phyloP scores from a whole-genome alignment of 2,797 vertebrate genomes.

The Podarcis lilfordi region DNA sequence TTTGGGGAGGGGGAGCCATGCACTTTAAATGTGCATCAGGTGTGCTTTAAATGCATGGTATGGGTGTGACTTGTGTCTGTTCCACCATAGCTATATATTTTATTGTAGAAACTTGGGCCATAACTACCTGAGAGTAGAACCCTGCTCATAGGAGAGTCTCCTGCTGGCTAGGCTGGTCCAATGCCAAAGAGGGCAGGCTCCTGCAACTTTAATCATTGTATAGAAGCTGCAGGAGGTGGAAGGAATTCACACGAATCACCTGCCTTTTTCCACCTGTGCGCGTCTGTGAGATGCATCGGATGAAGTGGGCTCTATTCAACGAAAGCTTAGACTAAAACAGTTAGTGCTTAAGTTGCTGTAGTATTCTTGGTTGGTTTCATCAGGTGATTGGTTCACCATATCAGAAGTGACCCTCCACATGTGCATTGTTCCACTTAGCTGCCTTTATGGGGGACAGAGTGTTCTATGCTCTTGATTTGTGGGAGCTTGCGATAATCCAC shows the following conservation, averaged over 20 bases:
- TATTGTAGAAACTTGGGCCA: background rate
- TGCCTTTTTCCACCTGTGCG: background rate
- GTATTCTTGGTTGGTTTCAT: background rate
- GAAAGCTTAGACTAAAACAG: background rate
- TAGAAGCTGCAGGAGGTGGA: too few relatives aligned
- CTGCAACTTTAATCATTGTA: background rate
- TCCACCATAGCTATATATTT: background rate
- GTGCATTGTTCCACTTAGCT: background rate
- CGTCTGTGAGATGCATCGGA: background rate
- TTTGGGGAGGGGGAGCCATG: too few relatives aligned
- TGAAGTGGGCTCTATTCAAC: background rate
- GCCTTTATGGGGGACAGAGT: background rate
- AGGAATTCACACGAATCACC: background rate
- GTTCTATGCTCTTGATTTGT: background rate
- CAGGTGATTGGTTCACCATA: background rate
- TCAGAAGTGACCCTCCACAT: background rate
- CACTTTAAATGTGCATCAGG: too few relatives aligned
- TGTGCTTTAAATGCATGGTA: too few relatives aligned
- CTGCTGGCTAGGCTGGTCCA: too few relatives aligned
- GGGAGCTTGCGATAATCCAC: background rate
- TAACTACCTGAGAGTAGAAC: background rate
- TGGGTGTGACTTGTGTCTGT: background rate
- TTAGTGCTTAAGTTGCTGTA: background rate
- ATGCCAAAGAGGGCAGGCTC: too few relatives aligned
- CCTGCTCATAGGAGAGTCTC: background rate